Base-by-base conservation (phyloP, 2,113 vertebrate genomes). In the Poeciliopsis prolifica region DNA sequence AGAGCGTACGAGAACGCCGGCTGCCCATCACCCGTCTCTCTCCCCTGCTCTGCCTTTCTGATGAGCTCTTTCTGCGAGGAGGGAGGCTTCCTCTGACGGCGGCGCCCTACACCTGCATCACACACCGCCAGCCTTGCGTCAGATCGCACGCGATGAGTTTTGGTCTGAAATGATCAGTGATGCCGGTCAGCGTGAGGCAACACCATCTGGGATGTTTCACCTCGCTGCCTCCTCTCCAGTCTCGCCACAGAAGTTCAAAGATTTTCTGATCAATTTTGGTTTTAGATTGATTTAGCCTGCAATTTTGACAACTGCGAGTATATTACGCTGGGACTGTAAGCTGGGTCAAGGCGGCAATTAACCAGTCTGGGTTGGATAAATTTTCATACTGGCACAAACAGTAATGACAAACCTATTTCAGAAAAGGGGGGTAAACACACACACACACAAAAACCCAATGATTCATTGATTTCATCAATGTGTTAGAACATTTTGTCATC, bases 381-480 rank as follows among this genome's bases (percentile, higher is more conserved):
- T 19, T 28, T 35, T 51, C 61, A 76, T 66, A 71, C 44, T 26
- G 72, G 74, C 24, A 68, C 42, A 70, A 40, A 58, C 61, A 75
- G 28, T 73, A 70, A 65, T 68, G 76, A 75, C 72, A 74, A 80
- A 31, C 64, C 64, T 26, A 72, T 86, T 86, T 87, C 68, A 61
- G 70, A 51, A 86, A 84, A 77, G 29, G 10, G 35, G 35, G 35
- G 10, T 0, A 2, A 10, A 35, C 28, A 28, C 28, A 28, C 28
- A 28, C 28, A 28, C 28, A 28, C 28, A 28, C 10, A 37, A 31
- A 31, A 31, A 31, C 3, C 3, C 35, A 70, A 83, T 85, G 74
- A 88, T 81, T 90, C 81, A 84, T 68, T 81, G 74, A 86, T 90
- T 85, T 86, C 75, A 65, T 78, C 87, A 87, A 68, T 80, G 72